phyloP scores from a whole-genome alignment of 2,888 invertebrate species.

The Crioceris asparagi region DNA sequence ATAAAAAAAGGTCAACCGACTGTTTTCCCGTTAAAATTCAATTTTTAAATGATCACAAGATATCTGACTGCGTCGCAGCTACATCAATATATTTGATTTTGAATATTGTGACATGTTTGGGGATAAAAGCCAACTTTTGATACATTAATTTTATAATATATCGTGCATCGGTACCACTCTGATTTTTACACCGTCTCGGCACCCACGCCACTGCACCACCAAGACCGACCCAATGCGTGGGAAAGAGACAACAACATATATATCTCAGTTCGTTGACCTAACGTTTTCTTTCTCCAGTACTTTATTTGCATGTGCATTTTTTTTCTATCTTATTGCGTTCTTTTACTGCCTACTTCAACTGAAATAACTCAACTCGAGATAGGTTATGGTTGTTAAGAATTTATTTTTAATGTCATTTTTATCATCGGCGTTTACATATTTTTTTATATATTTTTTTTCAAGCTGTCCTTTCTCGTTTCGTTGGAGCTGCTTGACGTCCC shows the following conservation, averaged over 20 bases:
- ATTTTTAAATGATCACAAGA: too few relatives aligned
- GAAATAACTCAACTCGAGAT: constrained; percentile 39
- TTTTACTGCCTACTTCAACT: constrained; percentile 36
- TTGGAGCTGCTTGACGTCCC: too few relatives aligned
- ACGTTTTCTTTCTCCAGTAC: constrained; percentile 40
- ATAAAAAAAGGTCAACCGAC: too few relatives aligned
- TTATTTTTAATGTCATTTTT: constrained; percentile 28
- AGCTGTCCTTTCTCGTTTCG: too few relatives aligned
- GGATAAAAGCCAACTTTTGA: too few relatives aligned
- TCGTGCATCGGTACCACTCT: too few relatives aligned
- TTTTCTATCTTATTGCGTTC: constrained; percentile 32
- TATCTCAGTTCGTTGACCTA: constrained; percentile 39
- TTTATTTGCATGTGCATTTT: constrained; percentile 42
- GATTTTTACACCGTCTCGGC: too few relatives aligned
- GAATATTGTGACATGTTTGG: too few relatives aligned
- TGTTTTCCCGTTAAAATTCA: too few relatives aligned
- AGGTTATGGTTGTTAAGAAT: constrained; percentile 37
- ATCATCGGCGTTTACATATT: constrained; percentile 15
- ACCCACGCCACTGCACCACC: constrained; percentile 21
- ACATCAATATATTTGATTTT: too few relatives aligned
- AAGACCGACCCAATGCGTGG: constrained; percentile 31
- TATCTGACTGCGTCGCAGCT: too few relatives aligned
- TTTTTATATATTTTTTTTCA: constrained; percentile 6
- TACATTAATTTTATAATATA: too few relatives aligned
- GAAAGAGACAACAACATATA: constrained; percentile 36